These are phyloP conservation scores for Nyctibius grandis DNA, from an alignment of 2,797 vertebrate genomes.

Conservation along the genomic window DNA sequence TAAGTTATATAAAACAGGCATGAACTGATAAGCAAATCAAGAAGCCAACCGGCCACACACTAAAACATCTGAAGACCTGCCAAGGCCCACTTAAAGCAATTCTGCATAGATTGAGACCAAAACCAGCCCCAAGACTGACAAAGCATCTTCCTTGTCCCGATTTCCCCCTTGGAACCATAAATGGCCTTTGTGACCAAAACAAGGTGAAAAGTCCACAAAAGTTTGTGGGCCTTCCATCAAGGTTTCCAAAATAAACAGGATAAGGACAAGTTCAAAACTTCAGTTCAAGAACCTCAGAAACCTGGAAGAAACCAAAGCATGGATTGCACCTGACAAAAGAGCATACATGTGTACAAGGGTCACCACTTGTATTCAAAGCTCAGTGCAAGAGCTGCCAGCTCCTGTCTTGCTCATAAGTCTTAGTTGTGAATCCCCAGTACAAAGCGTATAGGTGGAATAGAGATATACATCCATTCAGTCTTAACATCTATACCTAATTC, in stretches of 20 bases:
- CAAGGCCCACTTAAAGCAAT: background rate
- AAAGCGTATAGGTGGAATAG: background rate
- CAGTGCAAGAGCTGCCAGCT: background rate
- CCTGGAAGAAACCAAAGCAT: background rate
- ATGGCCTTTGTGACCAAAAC: background rate
- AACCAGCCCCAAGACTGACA: background rate
- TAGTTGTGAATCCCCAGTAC: background rate
- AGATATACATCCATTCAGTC: background rate
- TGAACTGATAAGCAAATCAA: background rate
- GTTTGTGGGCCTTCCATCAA: background rate
- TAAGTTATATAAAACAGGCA: background rate
- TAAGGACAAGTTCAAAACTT: background rate
- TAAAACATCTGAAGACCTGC: background rate
- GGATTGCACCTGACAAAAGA: background rate
- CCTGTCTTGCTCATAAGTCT: background rate
- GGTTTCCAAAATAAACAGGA: background rate
- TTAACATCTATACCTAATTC: background rate
- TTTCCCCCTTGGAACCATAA: background rate
- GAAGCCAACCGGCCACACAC: background rate
- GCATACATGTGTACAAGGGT: rapidly evolving
- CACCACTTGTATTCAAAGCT: background rate
- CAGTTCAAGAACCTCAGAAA: background rate
- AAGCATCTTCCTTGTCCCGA: background rate
- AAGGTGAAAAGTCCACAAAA: background rate
- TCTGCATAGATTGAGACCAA: background rate